Evolutionary conservation across 2,113 vertebrate species (phyloP), one percentile per base, ranked within the genome.

Genomic region (Lepidothrix coronata): DNA sequence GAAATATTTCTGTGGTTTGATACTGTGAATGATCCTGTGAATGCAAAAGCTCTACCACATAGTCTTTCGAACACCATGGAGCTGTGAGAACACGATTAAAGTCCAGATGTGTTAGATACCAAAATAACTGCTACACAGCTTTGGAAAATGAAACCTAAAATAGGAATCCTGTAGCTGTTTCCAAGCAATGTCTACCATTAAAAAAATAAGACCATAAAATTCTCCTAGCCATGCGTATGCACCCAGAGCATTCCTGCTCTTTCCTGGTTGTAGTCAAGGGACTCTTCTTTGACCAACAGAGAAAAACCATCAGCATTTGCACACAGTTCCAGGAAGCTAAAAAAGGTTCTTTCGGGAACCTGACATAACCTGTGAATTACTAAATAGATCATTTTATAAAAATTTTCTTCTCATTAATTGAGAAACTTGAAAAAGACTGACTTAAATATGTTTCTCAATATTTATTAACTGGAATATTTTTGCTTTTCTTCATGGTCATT

Each of bases 61-160:
- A 57, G 33, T 33, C 83, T 88, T 51, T 37, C 4, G 8, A 81
- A 41, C 12, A 37, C 22, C 12, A 17, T 12, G 30, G 62, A 91
- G 43, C 55, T 4, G 2, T 6, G 7, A 73, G 62, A 90, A 54
- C 13, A 28, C 0, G 0, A 13, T 4, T 43, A 51, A 61, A 70
- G 25, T 51, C 71, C 88, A 96, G 78, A 73, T 54, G 48, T 57
- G 20, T 52, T 72, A 54, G 49, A 41, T 77, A 71, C 62, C 72
- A 82, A 94, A 90, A 83, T 44, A 91, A 76, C 46, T 66, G 54
- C 49, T 85, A 20, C 31, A 58, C 6, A 44, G 31, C n/a, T 93
- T 83, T 80, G 88, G 71, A 90, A 95, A 80, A 80, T 46, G 39
- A 95, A 89, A 80, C 25, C 39, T 71, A 39, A 22, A 91, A 48